A percentile compares a stretch with the other conserved stretches of the same genome.
Conservation (phyloP, 2,113 vertebrate genomes). For the Pogona vitticeps region DNA sequence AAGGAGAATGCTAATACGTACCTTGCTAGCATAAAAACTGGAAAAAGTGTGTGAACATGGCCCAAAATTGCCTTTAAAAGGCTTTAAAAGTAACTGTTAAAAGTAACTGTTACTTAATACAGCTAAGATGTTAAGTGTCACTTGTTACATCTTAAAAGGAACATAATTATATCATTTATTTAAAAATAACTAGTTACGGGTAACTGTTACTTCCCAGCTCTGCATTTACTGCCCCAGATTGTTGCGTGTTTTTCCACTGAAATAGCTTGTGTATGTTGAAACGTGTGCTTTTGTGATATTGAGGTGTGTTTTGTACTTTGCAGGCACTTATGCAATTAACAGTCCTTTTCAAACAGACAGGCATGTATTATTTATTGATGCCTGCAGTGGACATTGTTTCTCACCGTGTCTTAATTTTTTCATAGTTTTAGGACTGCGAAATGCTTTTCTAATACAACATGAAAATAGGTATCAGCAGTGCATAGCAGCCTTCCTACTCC, state of each 20-base stretch:
- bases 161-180: too few species aligned
- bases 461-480: slow-evolving; percentile 89
- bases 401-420: neutral
- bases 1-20: too few species aligned
- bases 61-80: too few species aligned
- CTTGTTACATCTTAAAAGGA: too few species aligned
- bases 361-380: neutral
- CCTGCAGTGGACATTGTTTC: neutral
- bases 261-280: neutral
- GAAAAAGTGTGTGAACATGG: too few species aligned
- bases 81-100: too few species aligned
- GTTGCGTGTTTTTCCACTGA: neutral
- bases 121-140: too few species aligned
- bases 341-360: neutral
- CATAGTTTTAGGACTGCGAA: slow-evolving; percentile 83
- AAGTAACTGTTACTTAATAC: too few species aligned
- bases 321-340: neutral
- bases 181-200: too few species aligned
- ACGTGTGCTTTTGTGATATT: neutral
- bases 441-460: slow-evolving; percentile 90
- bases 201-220: too few species aligned
- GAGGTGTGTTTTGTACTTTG: neutral
- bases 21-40: too few species aligned
- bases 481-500: slow-evolving; percentile 85
- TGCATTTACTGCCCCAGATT: too few species aligned